Evolutionary conservation across 1,140 invertebrate genomes (phyloP).

Genomic region (Eriocheir sinensis): DNA sequence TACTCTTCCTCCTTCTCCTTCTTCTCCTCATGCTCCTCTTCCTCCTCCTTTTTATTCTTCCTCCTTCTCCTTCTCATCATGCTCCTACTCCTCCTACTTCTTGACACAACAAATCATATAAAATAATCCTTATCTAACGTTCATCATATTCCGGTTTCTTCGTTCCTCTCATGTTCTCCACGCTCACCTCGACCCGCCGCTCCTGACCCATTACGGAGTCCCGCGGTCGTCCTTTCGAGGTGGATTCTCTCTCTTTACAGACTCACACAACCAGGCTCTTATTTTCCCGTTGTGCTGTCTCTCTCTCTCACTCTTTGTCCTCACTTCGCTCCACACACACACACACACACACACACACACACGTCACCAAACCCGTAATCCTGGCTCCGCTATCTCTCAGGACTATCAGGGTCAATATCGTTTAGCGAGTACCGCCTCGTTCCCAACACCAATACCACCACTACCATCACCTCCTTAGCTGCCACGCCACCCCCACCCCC

Average conservation of each 20-base stretch:
- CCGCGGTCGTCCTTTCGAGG: not conserved
- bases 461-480: too few relatives aligned
- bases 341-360: constrained; percentile 8
- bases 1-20: too few relatives aligned
- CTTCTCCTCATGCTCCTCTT: too few relatives aligned
- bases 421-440: not conserved
- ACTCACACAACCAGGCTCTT: not conserved
- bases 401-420: not conserved
- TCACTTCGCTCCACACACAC: not conserved
- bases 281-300: not conserved
- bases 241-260: not conserved
- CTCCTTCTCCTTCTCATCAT: not conserved
- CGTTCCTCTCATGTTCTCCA: not conserved
- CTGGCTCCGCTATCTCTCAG: not conserved
- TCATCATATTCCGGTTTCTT: not conserved
- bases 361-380: not conserved
- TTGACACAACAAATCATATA: not conserved
- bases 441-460: too few relatives aligned
- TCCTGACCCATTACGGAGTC: not conserved
- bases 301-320: not conserved
- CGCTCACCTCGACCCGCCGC: not conserved
- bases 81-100: not conserved
- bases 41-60: too few relatives aligned
- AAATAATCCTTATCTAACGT: not conserved
- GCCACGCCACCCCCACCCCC: not conserved